phyloP scores from a whole-genome alignment of 2,888 invertebrate species.

The Drosophila atripex region DNA sequence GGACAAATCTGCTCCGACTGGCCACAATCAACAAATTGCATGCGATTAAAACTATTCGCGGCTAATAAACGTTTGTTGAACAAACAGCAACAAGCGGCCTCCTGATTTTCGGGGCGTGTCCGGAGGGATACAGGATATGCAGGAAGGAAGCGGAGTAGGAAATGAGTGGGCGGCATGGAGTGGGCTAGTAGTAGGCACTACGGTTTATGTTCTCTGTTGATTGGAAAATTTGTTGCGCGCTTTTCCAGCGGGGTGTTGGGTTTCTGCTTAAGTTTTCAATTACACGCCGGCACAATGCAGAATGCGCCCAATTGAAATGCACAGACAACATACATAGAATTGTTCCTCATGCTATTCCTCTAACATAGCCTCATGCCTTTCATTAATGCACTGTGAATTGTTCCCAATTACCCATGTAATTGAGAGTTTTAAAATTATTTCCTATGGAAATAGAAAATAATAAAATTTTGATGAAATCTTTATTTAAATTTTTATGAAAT shows the following conservation, averaged over 20 bases:
- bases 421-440: no score
- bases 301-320: constrained; percentile 64
- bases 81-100: constrained; percentile 56
- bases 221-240: constrained; percentile 63
- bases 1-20: constrained; percentile 34
- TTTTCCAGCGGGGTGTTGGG: constrained; percentile 21
- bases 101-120: constrained; percentile 24
- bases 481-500: no score
- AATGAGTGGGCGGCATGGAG: constrained; percentile 10
- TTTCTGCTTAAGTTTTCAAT: constrained; percentile 73
- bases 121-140: constrained; percentile 57
- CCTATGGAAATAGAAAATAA: no score
- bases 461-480: no score
- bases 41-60: constrained; percentile 76
- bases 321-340: constrained; percentile 55
- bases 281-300: constrained; percentile 63
- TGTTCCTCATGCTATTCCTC: constrained; percentile 11
- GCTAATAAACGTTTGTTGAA: constrained; percentile 75
- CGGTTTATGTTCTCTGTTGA: constrained; percentile 52
- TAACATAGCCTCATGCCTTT: neutral
- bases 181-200: constrained; percentile 9
- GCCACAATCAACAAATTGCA: constrained; percentile 69
- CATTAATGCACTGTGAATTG: constrained; percentile 1
- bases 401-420: neutral
- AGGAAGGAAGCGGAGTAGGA: constrained; percentile 40